Evolutionary conservation across 2,888 invertebrate genomes (phyloP).

Genomic region (Himalopsyche tibetana): DNA sequence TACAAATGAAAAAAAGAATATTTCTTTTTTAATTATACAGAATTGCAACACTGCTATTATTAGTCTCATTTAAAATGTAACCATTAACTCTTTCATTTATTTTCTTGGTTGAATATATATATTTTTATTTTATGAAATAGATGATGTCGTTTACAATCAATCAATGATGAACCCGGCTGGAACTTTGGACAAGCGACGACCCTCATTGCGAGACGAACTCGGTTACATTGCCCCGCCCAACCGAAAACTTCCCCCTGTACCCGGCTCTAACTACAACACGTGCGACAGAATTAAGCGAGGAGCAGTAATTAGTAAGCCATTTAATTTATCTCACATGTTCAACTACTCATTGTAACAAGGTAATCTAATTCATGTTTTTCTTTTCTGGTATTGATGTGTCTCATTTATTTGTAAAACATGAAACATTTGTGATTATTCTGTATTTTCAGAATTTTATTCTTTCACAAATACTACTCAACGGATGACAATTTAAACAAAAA

Average conservation of each 20-base stretch:
- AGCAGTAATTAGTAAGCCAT: slow-evolving; percentile 91
- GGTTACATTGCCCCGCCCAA: slow-evolving; percentile 96
- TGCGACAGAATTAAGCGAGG: slow-evolving; percentile 96
- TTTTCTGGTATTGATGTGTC: no score
- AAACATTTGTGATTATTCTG: no score
- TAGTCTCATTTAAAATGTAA: no score
- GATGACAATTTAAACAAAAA: no score
- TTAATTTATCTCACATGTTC: not conserved
- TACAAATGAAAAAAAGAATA: no score
- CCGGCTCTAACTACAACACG: slow-evolving; percentile 95
- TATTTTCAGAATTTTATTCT: no score
- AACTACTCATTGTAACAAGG: no score
- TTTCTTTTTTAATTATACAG: no score
- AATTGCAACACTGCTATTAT: no score
- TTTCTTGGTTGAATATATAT: not conserved
- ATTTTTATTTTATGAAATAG: slow-evolving; percentile 72
- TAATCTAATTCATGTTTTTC: no score
- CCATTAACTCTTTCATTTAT: not conserved
- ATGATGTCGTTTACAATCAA: slow-evolving; percentile 94
- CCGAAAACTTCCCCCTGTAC: slow-evolving; percentile 93
- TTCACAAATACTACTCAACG: no score
- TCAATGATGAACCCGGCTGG: slow-evolving; percentile 82
- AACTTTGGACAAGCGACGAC: slow-evolving; percentile 89
- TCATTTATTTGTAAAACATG: no score
- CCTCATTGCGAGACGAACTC: slow-evolving; percentile 88